Conservation (phyloP, 2,888 invertebrate species). For the Allolobophora icterica region DNA sequence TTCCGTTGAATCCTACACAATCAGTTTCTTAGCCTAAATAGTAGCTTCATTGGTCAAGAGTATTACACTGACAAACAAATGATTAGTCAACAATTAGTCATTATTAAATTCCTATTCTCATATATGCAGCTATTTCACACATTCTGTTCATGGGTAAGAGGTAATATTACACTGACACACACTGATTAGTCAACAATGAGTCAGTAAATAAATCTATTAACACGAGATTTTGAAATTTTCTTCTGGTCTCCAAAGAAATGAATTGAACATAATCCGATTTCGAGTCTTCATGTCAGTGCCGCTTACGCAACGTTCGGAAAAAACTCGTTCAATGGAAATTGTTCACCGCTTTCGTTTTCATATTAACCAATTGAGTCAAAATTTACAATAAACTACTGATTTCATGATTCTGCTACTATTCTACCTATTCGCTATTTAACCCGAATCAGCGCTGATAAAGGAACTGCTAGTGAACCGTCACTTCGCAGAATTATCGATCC, state of each 20-base stretch:
- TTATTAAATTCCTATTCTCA: no score
- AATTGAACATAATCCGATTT: background rate
- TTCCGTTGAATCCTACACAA: background rate
- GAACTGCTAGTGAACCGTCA: background rate
- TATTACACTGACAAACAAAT: background rate
- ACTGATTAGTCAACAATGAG: no score
- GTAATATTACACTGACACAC: no score
- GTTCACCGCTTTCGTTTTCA: background rate
- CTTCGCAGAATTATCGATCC: background rate
- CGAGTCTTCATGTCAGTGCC: background rate
- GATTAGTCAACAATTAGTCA: no score
- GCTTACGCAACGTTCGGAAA: background rate
- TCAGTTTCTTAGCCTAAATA: background rate
- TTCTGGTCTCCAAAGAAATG: background rate
- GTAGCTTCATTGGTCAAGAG: background rate
- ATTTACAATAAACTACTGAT: background rate
- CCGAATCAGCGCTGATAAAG: background rate
- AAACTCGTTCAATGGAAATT: background rate
- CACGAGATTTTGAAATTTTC: background rate
- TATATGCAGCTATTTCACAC: no score
- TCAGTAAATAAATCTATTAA: background rate
- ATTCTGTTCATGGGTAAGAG: no score
- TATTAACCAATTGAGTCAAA: background rate
- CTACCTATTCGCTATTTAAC: background rate
- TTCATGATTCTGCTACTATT: background rate